Evolutionary conservation across 2,888 invertebrate genomes (phyloP).

Genomic region (Exocentrus adspersus): DNA sequence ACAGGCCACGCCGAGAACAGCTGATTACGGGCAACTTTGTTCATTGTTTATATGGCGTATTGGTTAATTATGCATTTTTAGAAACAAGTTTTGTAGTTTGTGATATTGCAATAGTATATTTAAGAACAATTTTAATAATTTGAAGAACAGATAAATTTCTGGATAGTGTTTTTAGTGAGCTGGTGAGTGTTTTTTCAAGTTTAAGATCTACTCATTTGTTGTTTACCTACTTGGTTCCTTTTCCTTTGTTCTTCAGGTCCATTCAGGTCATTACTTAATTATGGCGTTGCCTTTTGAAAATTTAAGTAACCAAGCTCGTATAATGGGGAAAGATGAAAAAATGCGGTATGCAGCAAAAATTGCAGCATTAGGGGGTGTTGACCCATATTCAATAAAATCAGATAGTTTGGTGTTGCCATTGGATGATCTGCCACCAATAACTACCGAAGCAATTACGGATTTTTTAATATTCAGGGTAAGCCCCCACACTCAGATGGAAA

Average conservation of each 20-base stretch:
- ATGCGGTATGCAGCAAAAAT: background rate
- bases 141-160: too few relatives aligned
- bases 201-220: background rate
- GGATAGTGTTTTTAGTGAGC: too few relatives aligned
- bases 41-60: background rate
- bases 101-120: too few relatives aligned
- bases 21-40: background rate
- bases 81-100: too few relatives aligned
- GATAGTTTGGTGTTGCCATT: background rate
- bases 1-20: background rate
- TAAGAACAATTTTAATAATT: too few relatives aligned
- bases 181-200: too few relatives aligned
- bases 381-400: background rate
- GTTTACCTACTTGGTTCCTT: background rate
- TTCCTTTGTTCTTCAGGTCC: background rate
- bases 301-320: background rate
- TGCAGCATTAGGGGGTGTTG: background rate
- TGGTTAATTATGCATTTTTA: too few relatives aligned
- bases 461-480: conserved; percentile 10
- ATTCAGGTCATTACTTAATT: background rate
- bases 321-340: background rate
- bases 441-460: background rate
- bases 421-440: background rate
- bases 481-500: conserved; percentile 9
- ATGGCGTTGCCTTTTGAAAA: background rate